These are phyloP conservation scores for Pelusios castaneus DNA, from an alignment of 2,113 vertebrate species.

Conservation along the genomic window DNA sequence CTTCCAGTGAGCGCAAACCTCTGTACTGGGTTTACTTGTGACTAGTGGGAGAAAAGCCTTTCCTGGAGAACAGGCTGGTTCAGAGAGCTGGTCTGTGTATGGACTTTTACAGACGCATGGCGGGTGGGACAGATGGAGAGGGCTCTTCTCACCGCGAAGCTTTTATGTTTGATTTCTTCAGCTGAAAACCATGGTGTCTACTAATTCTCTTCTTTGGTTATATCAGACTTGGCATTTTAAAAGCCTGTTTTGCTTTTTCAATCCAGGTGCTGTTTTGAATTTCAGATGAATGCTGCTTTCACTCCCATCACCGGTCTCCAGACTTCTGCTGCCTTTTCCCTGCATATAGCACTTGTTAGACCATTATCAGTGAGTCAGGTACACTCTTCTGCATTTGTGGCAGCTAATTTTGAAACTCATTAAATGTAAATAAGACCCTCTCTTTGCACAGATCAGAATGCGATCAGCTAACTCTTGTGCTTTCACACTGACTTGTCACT, in stretches of 20 bases:
- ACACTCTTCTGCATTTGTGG: slow-evolving; percentile 56
- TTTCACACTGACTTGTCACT: slow-evolving; percentile 58
- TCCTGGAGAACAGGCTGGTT: not conserved
- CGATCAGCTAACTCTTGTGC: slow-evolving; percentile 49
- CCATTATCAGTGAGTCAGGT: slow-evolving; percentile 74
- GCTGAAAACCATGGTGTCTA: slow-evolving; percentile 70
- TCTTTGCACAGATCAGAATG: slow-evolving; percentile 68
- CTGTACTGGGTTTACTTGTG: not conserved
- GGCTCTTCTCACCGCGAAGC: slow-evolving; percentile 55
- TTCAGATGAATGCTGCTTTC: slow-evolving; percentile 66
- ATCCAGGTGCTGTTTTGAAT: slow-evolving; percentile 77
- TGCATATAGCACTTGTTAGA: slow-evolving; percentile 55
- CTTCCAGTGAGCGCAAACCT: not conserved
- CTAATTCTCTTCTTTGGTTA: slow-evolving; percentile 74
- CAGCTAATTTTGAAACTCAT: slow-evolving; percentile 66
- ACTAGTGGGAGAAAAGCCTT: accelerated
- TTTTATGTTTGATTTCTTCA: slow-evolving; percentile 68
- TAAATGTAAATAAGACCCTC: slow-evolving; percentile 67
- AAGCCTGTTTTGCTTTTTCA: slow-evolving; percentile 76
- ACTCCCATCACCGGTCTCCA: slow-evolving; percentile 45
- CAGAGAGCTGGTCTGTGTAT: not conserved
- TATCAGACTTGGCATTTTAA: slow-evolving; percentile 83
- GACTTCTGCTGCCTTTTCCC: slow-evolving; percentile 60
- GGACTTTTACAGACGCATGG: accelerated
- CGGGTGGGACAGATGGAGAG: slow-evolving; percentile 1